Conservation (phyloP, 2,888 invertebrate species). For the Stenoptilia bipunctidactyla region DNA sequence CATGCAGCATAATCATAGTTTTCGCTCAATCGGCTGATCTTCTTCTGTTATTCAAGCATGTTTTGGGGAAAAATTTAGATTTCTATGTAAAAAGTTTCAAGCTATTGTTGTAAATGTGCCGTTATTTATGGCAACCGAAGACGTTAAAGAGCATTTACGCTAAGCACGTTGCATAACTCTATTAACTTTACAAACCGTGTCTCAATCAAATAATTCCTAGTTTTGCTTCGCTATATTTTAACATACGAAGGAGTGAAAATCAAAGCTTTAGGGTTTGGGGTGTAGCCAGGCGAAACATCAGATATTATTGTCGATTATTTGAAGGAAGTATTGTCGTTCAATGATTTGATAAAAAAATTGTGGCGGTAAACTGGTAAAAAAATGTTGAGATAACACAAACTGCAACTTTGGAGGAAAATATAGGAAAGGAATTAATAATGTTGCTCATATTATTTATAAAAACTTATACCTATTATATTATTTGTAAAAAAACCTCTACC, state of each 20-base stretch:
- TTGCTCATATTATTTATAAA: no score
- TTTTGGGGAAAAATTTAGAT: constrained; percentile 12
- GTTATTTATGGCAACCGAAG: constrained; percentile 1
- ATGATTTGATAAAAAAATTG: constrained; percentile 14
- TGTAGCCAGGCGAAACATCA: constrained; percentile 9
- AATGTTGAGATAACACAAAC: constrained; percentile 12
- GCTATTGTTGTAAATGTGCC: constrained; percentile 9
- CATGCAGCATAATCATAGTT: constrained; percentile 8
- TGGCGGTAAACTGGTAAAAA: no score
- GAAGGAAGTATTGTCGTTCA: constrained; percentile 11
- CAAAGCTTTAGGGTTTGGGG: constrained; percentile 14
- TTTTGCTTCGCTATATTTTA: no score
- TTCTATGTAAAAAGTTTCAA: constrained; percentile 9
- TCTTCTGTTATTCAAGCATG: constrained; percentile 8
- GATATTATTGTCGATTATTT: constrained; percentile 8
- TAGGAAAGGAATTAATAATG: constrained; percentile 19
- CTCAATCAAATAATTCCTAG: constrained; percentile 10
- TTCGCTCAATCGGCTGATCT: constrained; percentile 6
- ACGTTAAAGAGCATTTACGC: neutral
- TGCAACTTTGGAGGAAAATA: constrained; percentile 6
- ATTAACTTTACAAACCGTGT: constrained; percentile 9
- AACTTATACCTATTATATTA: no score
- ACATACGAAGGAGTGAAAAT: constrained; percentile 11
- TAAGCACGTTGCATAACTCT: constrained; percentile 2
- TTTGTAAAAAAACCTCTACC: no score